Evolutionary conservation across 2,113 vertebrate genomes (phyloP).

Genomic region (Sander vitreus): DNA sequence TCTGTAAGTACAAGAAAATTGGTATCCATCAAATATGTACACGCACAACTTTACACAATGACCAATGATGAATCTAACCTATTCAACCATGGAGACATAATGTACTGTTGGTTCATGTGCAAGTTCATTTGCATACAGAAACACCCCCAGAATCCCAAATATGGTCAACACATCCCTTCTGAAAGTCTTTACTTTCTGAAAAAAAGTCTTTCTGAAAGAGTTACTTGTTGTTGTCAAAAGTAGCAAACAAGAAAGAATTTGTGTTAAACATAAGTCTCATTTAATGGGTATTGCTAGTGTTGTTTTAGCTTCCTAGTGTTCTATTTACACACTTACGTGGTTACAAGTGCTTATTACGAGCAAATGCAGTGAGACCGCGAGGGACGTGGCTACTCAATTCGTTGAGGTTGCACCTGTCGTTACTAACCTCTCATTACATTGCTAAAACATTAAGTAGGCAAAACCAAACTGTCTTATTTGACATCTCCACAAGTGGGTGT

Average conservation of each 20-base stretch:
- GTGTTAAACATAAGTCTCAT: too few relatives aligned
- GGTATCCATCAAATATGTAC: constrained; percentile 11
- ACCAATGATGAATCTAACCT: neutral
- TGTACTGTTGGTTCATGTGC: neutral
- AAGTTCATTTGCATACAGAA: neutral
- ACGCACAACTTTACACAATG: neutral
- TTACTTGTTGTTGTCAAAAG: neutral
- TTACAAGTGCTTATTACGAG: too few relatives aligned
- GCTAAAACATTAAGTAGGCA: too few relatives aligned
- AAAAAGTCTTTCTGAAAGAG: too few relatives aligned
- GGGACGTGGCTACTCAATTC: too few relatives aligned
- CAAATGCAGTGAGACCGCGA: too few relatives aligned
- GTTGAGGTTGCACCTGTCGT: too few relatives aligned
- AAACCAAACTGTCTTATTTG: neutral
- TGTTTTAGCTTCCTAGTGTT: too few relatives aligned
- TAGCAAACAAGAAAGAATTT: neutral
- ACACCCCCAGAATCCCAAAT: neutral
- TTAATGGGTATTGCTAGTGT: too few relatives aligned
- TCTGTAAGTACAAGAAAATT: neutral
- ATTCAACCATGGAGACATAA: constrained; percentile 1
- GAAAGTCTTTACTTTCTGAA: too few relatives aligned
- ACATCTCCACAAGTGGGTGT: neutral
- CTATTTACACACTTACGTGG: too few relatives aligned
- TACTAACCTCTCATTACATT: too few relatives aligned
- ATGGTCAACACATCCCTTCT: neutral